Evolutionary conservation across 2,797 vertebrate species (phyloP).

Genomic region (Eulemur coronatus): DNA sequence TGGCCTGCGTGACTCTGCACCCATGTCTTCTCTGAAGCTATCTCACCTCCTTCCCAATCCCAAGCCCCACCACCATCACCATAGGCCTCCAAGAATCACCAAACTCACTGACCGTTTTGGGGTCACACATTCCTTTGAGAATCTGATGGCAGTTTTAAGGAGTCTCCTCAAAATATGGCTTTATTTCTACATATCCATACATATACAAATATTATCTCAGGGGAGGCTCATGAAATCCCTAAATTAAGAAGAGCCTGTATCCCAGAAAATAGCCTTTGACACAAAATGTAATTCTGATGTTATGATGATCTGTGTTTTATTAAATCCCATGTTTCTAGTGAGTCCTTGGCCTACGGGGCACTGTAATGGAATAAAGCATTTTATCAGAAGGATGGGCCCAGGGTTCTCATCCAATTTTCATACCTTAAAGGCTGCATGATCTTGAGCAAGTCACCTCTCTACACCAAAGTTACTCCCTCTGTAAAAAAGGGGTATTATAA

Average conservation of each 20-base stretch:
- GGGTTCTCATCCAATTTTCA: neutral
- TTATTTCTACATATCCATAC: neutral
- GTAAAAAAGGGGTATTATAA: neutral
- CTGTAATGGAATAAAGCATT: neutral
- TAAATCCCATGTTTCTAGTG: neutral
- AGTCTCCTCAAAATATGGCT: neutral
- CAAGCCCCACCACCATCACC: neutral
- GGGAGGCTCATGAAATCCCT: neutral
- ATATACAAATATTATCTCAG: neutral
- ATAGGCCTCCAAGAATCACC: neutral
- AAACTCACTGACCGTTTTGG: neutral
- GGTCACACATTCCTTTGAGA: neutral
- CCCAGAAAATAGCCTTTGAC: slow-evolving; percentile 9
- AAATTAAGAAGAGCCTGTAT: neutral
- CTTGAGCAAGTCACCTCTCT: neutral
- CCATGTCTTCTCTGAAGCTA: neutral
- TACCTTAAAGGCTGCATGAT: neutral
- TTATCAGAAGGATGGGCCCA: neutral
- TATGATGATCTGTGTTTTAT: neutral
- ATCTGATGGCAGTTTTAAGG: neutral
- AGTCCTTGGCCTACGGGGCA: neutral
- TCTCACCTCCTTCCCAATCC: neutral
- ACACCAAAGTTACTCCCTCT: neutral
- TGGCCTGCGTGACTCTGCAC: neutral
- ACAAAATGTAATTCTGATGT: neutral